phyloP scores from a whole-genome alignment of 2,113 vertebrate genomes.

The Heliornis fulica region DNA sequence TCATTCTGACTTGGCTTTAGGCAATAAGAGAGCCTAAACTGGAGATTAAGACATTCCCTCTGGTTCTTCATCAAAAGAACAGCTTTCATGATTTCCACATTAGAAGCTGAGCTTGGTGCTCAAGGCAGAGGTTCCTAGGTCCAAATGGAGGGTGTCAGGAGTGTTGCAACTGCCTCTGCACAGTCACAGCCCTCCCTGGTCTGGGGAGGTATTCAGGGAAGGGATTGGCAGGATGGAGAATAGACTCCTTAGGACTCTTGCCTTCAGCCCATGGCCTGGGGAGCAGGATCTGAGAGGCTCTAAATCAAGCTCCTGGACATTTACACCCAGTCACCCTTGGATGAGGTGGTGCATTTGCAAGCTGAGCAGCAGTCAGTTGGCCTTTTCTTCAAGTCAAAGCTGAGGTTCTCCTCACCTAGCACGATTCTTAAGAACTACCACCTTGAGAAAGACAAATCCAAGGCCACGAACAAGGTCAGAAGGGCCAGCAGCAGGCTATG shows the following conservation, averaged over 20 bases:
- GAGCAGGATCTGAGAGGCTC: neutral
- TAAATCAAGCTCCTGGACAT: neutral
- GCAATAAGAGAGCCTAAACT: neutral
- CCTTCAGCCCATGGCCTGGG: neutral
- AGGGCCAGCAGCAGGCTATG: neutral
- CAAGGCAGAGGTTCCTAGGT: neutral
- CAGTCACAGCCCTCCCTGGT: neutral
- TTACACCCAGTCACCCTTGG: neutral
- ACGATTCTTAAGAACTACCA: neutral
- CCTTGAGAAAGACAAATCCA: neutral
- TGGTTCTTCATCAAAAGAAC: neutral
- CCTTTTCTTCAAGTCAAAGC: neutral
- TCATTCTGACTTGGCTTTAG: slow-evolving; percentile 55
- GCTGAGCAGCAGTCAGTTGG: neutral
- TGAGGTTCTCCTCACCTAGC: neutral
- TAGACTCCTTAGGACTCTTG: neutral
- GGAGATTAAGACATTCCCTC: slow-evolving; percentile 4
- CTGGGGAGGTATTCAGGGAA: neutral
- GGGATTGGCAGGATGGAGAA: neutral
- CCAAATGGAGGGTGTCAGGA: neutral
- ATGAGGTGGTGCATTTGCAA: neutral
- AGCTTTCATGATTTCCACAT: neutral
- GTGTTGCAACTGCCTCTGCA: neutral
- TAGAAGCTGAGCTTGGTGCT: neutral
- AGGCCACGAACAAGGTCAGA: neutral